phyloP scores from a whole-genome alignment of 2,113 vertebrate species.

The Podarcis cretensis region DNA sequence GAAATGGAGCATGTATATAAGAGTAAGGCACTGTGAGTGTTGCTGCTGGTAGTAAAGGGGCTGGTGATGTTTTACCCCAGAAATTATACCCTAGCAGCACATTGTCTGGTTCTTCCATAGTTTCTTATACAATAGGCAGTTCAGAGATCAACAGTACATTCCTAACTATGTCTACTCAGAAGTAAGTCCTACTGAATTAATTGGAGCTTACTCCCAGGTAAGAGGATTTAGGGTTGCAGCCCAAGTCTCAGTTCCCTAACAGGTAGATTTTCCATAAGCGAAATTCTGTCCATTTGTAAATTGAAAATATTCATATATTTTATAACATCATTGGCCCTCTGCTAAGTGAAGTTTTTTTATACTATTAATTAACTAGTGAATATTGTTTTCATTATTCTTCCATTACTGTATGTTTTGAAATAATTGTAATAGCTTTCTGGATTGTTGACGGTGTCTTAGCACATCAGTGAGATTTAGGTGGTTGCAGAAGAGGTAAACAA shows the following conservation, averaged over 20 bases:
- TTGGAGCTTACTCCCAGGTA: too few relatives aligned
- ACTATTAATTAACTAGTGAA: slow-evolving; percentile 85
- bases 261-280: too few relatives aligned
- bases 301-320: slow-evolving; percentile 49
- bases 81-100: not conserved
- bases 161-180: not conserved
- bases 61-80: too few relatives aligned
- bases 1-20: not conserved
- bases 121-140: not conserved
- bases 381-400: slow-evolving; percentile 78
- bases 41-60: not conserved
- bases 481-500: slow-evolving; percentile 34
- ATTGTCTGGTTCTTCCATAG: not conserved
- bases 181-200: too few relatives aligned
- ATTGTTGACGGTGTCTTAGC: slow-evolving; percentile 65
- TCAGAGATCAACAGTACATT: not conserved
- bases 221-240: too few relatives aligned
- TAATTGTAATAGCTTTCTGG: slow-evolving; percentile 80
- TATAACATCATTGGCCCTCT: slow-evolving; percentile 76
- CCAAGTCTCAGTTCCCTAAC: too few relatives aligned
- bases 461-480: slow-evolving; percentile 59
- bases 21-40: not conserved
- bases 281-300: slow-evolving; percentile 28
- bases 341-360: slow-evolving; percentile 86
- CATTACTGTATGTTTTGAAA: slow-evolving; percentile 81